Conservation (phyloP, 1,140 invertebrate species). For the Conus ventricosus region DNA sequence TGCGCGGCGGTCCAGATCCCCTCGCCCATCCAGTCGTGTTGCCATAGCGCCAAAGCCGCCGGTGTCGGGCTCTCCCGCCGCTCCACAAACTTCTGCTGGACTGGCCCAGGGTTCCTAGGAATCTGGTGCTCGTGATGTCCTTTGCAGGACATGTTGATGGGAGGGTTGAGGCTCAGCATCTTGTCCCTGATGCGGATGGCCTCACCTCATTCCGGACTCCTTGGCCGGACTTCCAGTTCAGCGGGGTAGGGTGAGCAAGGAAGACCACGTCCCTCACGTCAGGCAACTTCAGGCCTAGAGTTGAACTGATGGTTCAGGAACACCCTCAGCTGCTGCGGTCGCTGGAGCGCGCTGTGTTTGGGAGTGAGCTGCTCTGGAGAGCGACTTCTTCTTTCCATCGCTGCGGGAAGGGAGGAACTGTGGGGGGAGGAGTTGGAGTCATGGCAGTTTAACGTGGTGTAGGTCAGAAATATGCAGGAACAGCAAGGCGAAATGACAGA, state of each 20-base stretch:
- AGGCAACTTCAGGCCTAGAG: not conserved
- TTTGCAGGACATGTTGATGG: slow-evolving; percentile 56
- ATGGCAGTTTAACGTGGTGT: not conserved
- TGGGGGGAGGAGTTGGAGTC: not conserved
- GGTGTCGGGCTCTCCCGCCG: slow-evolving; percentile 20
- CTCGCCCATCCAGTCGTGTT: not conserved
- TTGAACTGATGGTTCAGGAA: not conserved
- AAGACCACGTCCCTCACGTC: slow-evolving; percentile 32
- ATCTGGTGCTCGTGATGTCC: slow-evolving; percentile 50
- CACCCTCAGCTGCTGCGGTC: not conserved
- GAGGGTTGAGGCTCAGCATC: slow-evolving; percentile 45
- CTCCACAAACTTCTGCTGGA: slow-evolving; percentile 51
- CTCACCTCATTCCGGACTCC: slow-evolving; percentile 56
- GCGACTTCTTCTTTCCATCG: not conserved
- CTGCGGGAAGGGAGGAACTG: slow-evolving; percentile 1
- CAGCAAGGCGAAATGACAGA: not conserved
- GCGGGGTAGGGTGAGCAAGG: slow-evolving; percentile 53
- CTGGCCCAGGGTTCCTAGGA: slow-evolving; percentile 38
- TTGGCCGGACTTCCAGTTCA: slow-evolving; percentile 50
- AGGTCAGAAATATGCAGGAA: slow-evolving; percentile 16
- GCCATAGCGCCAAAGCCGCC: slow-evolving; percentile 35
- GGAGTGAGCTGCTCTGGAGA: slow-evolving; percentile 18
- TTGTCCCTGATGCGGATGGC: slow-evolving; percentile 46
- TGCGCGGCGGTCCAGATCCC: not conserved
- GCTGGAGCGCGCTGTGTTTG: not conserved